Evolutionary conservation across 30 jellyfish, hydroid and myxozoan genomes (phyloP), one percentile per base, ranked within the genome.

Genomic region (Clytia hemisphaerica): DNA sequence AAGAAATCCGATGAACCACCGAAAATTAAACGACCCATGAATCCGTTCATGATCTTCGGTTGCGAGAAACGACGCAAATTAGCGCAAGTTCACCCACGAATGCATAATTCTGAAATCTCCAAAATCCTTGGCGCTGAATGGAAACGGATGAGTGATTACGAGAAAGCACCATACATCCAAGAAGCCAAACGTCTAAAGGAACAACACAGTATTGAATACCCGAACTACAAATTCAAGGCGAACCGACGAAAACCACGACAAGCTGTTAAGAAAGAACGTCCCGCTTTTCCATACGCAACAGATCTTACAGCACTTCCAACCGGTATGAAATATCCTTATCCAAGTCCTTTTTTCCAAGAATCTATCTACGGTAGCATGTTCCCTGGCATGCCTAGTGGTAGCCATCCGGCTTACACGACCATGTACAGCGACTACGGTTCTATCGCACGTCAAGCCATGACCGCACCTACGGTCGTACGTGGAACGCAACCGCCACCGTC

Each of bases 91-190:
- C 83, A 90, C 72, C 99, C 99, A 1, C 76, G 95, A 34, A 90
- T 90, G 99, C 99, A 90, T 60, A 90, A 90, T 67, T 90, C 99
- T 4, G 99, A 90, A 45, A 90, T 90, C 35, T 90, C 99, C 10
- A 90, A 90, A 65, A 81, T 90, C 18, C 92, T 90, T 44, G 99
- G 99, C 24, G 95, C 99, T 31, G 95, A 83, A 65, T 90, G 99
- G 99, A 90, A 90, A 68, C 64, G 95, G 35, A 83, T 90, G 66
- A 85, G 81, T 22, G 99, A 82, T 18, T 44, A 79, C n/a, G 95
- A 90, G 71, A 90, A 90, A 46, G 74, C 64, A 48, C 99, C 99
- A 1, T 90, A 90, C 76, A 83, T 90, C 29, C 94, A 90, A 49
- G 95, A 81, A 65, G 99, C 99, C 10, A 90, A 90, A 78, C 73